Conservation (phyloP, 2,113 vertebrate genomes). For the Pomatostomus ruficeps region DNA sequence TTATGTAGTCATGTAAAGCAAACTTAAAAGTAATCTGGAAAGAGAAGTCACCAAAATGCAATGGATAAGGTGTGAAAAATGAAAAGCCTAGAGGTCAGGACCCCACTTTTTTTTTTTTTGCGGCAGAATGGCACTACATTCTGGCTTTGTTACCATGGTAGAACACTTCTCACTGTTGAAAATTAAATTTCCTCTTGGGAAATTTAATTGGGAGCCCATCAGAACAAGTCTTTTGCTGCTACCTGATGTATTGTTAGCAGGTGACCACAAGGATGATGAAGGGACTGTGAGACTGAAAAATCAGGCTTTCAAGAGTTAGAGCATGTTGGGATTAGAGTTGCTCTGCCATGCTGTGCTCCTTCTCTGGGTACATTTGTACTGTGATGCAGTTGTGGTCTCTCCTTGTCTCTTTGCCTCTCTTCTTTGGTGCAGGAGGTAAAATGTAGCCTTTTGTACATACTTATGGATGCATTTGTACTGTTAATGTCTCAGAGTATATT, state of each 20-base stretch:
- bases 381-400: not conserved
- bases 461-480: not conserved
- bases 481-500: not conserved
- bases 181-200: not conserved
- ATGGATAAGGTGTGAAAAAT: not conserved
- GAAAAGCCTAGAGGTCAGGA: not conserved
- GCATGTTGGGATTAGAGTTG: not conserved
- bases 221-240: not conserved
- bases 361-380: not conserved
- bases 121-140: not conserved
- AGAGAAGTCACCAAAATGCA: not conserved
- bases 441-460: not conserved
- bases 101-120: not conserved
- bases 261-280: not conserved
- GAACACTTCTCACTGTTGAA: not conserved
- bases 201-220: not conserved
- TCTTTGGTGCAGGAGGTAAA: not conserved
- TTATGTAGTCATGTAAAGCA: not conserved
- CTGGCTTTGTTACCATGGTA: not conserved
- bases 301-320: fast-evolving
- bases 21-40: not conserved
- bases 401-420: not conserved
- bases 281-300: not conserved
- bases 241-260: not conserved
- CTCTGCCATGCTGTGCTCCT: not conserved